Evolutionary conservation across 2,797 vertebrate genomes (phyloP).

Genomic region (Buceros bicornis): DNA sequence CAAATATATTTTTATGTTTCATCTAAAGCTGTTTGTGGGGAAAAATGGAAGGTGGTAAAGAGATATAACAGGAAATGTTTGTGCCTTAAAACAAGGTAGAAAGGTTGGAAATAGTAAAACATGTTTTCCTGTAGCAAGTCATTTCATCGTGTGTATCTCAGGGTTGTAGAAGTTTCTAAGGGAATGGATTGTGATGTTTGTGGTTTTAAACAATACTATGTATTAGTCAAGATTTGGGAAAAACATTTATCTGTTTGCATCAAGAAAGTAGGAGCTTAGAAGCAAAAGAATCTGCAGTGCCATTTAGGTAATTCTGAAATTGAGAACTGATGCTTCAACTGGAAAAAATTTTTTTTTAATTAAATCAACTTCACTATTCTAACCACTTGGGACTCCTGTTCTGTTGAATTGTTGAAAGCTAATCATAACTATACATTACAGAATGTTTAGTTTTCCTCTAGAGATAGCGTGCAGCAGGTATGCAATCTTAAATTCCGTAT

Average conservation of each 20-base stretch:
- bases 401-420: conserved; percentile 33
- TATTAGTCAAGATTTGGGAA: not conserved
- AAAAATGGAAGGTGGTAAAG: not conserved
- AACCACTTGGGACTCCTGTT: not conserved
- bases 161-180: not conserved
- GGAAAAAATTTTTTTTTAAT: not conserved
- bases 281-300: not conserved
- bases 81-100: not conserved
- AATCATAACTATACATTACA: conserved; percentile 50
- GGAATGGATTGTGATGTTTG: not conserved
- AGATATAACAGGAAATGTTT: not conserved
- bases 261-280: not conserved
- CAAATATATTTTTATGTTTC: not conserved
- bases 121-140: not conserved
- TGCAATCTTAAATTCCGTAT: conserved; percentile 27
- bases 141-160: not conserved
- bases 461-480: not conserved
- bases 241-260: not conserved
- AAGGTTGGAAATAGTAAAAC: not conserved
- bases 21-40: not conserved
- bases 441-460: conserved; percentile 45
- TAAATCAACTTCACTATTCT: conserved; percentile 24
- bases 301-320: not conserved
- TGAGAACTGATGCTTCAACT: not conserved
- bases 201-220: not conserved